Percentiles rank a stretch among this genome's conserved stretches.
Conservation (phyloP, 2,888 invertebrate species). For the Tethea ocularis region DNA sequence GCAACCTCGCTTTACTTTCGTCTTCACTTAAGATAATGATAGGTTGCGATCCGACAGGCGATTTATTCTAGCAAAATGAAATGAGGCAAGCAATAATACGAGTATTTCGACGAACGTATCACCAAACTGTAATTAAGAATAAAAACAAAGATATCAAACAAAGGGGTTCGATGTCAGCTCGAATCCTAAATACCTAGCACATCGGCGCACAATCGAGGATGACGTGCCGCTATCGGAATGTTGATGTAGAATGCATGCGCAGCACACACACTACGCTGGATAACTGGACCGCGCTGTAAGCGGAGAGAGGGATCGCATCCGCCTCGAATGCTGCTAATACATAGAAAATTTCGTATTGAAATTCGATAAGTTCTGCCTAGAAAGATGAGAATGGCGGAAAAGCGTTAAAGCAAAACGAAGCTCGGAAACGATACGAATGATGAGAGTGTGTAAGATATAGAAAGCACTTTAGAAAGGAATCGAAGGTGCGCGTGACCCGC, state of each 20-base stretch:
- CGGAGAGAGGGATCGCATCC: constrained; percentile 50
- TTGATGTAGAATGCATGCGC: constrained; percentile 71
- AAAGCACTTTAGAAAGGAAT: constrained; percentile 83
- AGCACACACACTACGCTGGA: constrained; percentile 50
- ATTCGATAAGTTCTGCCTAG: constrained; percentile 50
- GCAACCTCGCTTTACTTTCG: constrained; percentile 63
- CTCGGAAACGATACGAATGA: constrained; percentile 46
- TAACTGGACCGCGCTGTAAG: constrained; percentile 56
- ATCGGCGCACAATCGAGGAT: constrained; percentile 64
- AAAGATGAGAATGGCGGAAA: constrained; percentile 59
- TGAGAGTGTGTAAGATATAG: constrained; percentile 67
- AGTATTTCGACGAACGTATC: constrained; percentile 39
- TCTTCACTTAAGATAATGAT: constrained; percentile 58
- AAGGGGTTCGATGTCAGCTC: constrained; percentile 49
- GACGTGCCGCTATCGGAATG: constrained; percentile 75
- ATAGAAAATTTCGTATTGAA: constrained; percentile 49
- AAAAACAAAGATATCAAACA: constrained; percentile 29
- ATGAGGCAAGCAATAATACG: constrained; percentile 19
- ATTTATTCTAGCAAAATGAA: constrained; percentile 39
- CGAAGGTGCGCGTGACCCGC: constrained; percentile 78
- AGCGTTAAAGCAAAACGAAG: constrained; percentile 62
- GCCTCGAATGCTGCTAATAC: constrained; percentile 35
- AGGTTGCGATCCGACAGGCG: constrained; percentile 46
- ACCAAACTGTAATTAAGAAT: constrained; percentile 41
- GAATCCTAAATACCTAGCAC: constrained; percentile 60